Conservation (phyloP, 2,113 vertebrate species). For the Thomomys bottae region DNA sequence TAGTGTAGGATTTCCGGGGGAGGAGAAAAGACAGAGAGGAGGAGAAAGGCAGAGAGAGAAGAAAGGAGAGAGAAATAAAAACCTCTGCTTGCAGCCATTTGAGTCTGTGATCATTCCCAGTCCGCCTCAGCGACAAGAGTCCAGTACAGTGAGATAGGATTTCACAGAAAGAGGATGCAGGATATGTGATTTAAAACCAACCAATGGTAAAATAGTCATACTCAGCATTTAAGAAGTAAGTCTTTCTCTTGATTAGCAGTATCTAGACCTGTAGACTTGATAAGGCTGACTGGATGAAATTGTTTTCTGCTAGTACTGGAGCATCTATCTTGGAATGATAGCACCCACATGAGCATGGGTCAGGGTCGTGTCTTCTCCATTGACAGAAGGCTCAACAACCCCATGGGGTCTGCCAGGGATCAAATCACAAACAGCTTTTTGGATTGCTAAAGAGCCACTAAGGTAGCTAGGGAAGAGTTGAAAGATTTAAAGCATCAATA, state of each 20-base stretch:
- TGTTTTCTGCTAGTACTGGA: not conserved
- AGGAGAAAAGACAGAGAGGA: too few relatives aligned
- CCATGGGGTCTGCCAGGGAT: not conserved
- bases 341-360: not conserved
- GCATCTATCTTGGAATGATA: not conserved
- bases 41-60: too few relatives aligned
- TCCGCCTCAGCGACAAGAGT: too few relatives aligned
- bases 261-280: not conserved
- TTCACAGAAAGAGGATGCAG: not conserved
- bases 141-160: not conserved
- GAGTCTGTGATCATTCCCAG: too few relatives aligned
- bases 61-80: too few relatives aligned
- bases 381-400: not conserved
- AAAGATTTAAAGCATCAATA: not conserved
- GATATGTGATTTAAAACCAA: not conserved
- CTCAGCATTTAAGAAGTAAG: not conserved
- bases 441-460: not conserved
- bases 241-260: not conserved
- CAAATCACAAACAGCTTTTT: not conserved
- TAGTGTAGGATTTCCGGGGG: too few relatives aligned
- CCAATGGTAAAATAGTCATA: constrained; percentile 1
- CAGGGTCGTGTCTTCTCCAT: not conserved
- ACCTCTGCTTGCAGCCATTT: too few relatives aligned
- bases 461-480: not conserved
- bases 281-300: not conserved